These are phyloP conservation scores for Callitettix versicolor DNA, from an alignment of 1,140 invertebrate species.

Conservation along the genomic window DNA sequence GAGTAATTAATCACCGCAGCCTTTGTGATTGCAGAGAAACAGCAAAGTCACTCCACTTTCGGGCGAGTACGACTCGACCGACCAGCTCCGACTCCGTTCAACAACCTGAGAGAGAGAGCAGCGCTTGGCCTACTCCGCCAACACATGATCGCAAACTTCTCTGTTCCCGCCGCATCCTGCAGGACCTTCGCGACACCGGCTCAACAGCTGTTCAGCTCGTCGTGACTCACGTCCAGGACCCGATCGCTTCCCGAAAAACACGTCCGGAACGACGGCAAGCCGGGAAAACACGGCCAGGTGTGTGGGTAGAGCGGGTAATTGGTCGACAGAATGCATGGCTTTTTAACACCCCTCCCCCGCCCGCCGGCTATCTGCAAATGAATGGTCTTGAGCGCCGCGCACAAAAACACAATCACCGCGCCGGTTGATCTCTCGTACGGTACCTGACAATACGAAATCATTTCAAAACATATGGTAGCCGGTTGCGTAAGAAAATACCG, in stretches of 20 bases:
- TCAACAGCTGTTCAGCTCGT: neutral
- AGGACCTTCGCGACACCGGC: neutral
- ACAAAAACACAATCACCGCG: no score
- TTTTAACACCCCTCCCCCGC: no score
- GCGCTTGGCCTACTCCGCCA: neutral
- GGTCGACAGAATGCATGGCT: no score
- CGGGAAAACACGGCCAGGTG: neutral
- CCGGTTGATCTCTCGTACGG: no score
- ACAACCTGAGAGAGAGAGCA: neutral
- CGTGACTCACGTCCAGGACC: neutral
- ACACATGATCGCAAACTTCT: neutral
- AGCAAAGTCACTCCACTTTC: neutral
- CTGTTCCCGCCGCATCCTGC: neutral
- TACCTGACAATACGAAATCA: no score
- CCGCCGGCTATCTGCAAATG: no score
- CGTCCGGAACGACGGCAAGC: neutral
- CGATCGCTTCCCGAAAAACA: no score
- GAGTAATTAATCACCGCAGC: no score
- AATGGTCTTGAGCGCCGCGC: no score
- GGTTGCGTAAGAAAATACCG: no score
- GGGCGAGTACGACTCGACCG: neutral
- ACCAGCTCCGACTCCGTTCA: neutral
- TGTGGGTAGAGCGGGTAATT: neutral
- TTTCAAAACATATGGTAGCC: no score
- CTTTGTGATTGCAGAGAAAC: neutral